Evolutionary conservation across 2,797 vertebrate species (phyloP), one percentile per base, ranked within the genome.

Genomic region (Cynodonichthys magdalenae): DNA sequence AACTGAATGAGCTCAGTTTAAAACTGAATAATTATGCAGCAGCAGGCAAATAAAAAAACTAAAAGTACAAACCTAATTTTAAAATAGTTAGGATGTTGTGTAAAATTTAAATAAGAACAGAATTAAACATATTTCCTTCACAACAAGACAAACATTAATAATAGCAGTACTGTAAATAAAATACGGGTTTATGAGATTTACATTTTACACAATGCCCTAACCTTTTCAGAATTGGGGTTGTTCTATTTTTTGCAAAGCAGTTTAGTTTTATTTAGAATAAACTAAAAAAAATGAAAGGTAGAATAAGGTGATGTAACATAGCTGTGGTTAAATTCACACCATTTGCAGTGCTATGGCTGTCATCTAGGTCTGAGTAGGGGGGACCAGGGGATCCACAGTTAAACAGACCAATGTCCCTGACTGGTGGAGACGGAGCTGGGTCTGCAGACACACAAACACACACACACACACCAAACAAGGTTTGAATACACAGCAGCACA

Each of bases 331-430:
- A 60, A 71, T 71, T 89, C 92, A 91, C 90, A 94, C 93, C 93
- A 55, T 91, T 92, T 75, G 90, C 75, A 60, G 89, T 83, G 74
- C 90, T 88, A 69, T 90, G 87, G 86, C 74, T 86, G 67, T 94
- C 92, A 17, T 93, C 93, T 78, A 93, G 82, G 76, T 94, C 93
- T 31, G 88, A 87, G 86, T 47, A 90, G 24, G 90, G 90, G 19
- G 91, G 89, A 79, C 89, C 91, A 3, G 82, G 94, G 53, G 90
- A 93, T 81, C 84, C 92, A 51, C 92, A 90, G 63, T 94, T 92
- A 83, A 92, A 95, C 61, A 94, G 90, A 78, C 95, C 96, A 61
- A 95, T 92, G 59, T 98, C 96, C 68, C 95, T 93, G 82, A 97
- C 96, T 0, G 96, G 96, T 74, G 96, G 96, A 81, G 96, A 98